Percentiles rank a stretch among this genome's conserved stretches.
Conservation (phyloP, 2,888 invertebrate genomes). For the Drosophila borborema region DNA sequence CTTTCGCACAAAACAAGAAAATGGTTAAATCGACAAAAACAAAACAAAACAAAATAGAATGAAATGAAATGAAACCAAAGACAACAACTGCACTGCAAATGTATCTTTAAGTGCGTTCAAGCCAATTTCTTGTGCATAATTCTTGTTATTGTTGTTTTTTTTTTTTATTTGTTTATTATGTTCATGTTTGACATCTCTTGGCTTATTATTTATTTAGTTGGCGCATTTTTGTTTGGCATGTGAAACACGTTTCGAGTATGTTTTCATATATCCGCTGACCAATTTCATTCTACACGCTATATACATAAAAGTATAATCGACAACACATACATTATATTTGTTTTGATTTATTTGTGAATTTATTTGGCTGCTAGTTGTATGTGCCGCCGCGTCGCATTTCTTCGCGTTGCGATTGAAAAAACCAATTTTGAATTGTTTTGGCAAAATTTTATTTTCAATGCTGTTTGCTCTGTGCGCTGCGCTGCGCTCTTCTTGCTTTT, state of each 20-base stretch:
- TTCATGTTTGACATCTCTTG: conserved; percentile 41
- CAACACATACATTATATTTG: conserved; percentile 63
- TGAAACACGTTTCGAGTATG: conserved; percentile 68
- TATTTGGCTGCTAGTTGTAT: conserved; percentile 30
- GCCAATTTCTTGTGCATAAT: conserved; percentile 43
- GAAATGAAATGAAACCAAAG: conserved; percentile 20
- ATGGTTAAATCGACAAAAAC: conserved; percentile 5
- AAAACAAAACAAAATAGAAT: neutral
- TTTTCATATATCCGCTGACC: conserved; percentile 68
- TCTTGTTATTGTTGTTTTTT: neutral
- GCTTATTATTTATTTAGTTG: conserved; percentile 65
- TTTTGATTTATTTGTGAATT: conserved; percentile 29
- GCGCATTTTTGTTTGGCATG: conserved; percentile 53
- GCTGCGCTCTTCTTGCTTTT: conserved; percentile 9
- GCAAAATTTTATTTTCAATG: conserved; percentile 75
- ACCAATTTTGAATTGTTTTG: conserved; percentile 60
- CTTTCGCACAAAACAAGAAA: conserved; percentile 73
- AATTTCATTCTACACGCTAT: conserved; percentile 10
- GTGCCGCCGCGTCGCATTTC: conserved; percentile 74
- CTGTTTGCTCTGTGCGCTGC: conserved; percentile 7
- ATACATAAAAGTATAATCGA: neutral
- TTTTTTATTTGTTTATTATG: conserved; percentile 33
- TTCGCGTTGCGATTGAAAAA: conserved; percentile 67
- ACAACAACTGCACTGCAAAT: conserved; percentile 48
- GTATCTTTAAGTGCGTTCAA: conserved; percentile 58